Evolutionary conservation across 2,113 vertebrate genomes (phyloP), one percentile per base, ranked within the genome.

Genomic region (Microtus ochrogaster): DNA sequence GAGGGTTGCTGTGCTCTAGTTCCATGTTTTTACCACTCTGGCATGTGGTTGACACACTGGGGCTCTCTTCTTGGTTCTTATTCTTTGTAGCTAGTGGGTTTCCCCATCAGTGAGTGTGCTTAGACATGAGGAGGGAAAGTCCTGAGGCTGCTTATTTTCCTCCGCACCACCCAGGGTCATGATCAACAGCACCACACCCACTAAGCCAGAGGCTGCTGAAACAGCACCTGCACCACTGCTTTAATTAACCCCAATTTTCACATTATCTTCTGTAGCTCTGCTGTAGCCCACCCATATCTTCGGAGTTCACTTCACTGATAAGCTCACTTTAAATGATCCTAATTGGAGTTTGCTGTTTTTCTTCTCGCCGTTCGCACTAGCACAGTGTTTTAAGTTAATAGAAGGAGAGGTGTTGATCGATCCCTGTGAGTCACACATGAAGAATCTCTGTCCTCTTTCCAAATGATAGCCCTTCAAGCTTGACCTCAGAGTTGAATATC

Each of bases 201-300:
- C 66, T 16, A 73, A 92, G 33, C 4, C 12, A 58, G 2, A 55
- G 47, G 24, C 1, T 74, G 3, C 26, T 36, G 11, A 19, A 39
- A 76, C 41, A 28, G 36, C 28, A 5, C 63, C 63, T 2, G 8
- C 2, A 26, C 47, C 21, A 13, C 28, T 83, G 36, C 10, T 79
- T 66, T 41, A 7, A 39, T 26, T 17, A 52, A 22, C 22, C 21
- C 2, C 47, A 13, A 1, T 79, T n/a, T 76, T 65, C 13, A 33
- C 19, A 5, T 19, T 77, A 7, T 7, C 22, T 6, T 44, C 9
- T 9, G 28, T 58, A 65, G 1, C 24, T 84, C 10, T 8, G 8
- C 17, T 5, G 2, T 1, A 61, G 10, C 21, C 11, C 28, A 28
- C 16, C 12, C 3, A 55, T 3, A 14, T 3, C n/a, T 66, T 44